phyloP scores from a whole-genome alignment of 2,888 invertebrate genomes.

The Hanleya hanleyi region DNA sequence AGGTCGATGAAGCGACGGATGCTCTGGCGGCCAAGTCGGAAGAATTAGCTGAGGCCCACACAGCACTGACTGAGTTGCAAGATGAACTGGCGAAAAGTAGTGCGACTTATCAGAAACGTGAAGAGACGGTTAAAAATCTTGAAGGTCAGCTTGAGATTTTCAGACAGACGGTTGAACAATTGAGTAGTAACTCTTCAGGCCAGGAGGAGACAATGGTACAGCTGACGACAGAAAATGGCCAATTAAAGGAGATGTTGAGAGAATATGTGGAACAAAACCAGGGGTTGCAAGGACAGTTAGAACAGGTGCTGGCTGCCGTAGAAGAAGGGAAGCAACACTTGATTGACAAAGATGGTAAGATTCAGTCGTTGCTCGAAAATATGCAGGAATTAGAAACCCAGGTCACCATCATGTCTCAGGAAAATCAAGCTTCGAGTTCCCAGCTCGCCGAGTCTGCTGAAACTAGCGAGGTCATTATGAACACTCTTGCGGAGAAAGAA shows the following conservation, averaged over 20 bases:
- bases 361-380: constrained; percentile 54
- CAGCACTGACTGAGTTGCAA: not conserved
- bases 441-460: constrained; percentile 18
- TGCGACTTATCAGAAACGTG: not conserved
- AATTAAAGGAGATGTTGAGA: not conserved
- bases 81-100: not conserved
- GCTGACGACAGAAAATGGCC: not conserved
- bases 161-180: not conserved
- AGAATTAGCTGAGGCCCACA: not conserved
- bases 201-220: constrained; percentile 1
- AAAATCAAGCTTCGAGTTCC: constrained; percentile 11
- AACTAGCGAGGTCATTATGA: not conserved
- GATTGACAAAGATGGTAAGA: constrained; percentile 32
- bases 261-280: not conserved
- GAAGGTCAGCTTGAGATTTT: not conserved
- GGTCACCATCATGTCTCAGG: constrained; percentile 44
- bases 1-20: not conserved
- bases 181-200: not conserved
- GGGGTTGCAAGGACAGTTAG: not conserved
- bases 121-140: not conserved
- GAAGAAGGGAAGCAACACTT: not conserved
- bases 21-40: not conserved
- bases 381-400: constrained; percentile 63
- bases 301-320: not conserved
- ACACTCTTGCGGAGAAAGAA: constrained; percentile 33